Evolutionary conservation across 2,888 invertebrate genomes (phyloP).

Genomic region (Xestia xanthographa): DNA sequence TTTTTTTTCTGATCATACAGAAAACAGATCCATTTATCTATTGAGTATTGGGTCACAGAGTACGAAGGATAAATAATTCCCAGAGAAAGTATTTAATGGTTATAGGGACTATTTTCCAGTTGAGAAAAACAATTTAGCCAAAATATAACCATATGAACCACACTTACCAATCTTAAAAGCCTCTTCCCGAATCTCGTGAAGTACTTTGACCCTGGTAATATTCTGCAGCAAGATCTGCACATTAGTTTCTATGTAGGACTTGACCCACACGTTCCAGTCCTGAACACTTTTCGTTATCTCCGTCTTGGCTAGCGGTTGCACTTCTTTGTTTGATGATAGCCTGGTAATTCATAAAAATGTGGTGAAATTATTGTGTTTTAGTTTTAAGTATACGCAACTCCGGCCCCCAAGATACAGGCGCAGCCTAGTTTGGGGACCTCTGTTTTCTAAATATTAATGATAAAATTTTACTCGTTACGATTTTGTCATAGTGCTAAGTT

Average conservation of each 20-base stretch:
- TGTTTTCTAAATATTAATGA: no score
- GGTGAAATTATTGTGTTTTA: no score
- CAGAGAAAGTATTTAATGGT: not conserved
- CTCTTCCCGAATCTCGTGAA: slow-evolving; percentile 93
- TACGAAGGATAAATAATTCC: not conserved
- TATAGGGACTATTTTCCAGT: not conserved
- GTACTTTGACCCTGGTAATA: slow-evolving; percentile 92
- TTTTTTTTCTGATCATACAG: not conserved
- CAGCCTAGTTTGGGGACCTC: no score
- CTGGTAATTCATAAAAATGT: slow-evolving; percentile 66
- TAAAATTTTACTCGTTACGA: no score
- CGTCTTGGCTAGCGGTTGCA: slow-evolving; percentile 77
- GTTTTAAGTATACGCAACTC: no score
- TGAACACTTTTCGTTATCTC: slow-evolving; percentile 87
- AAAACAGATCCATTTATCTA: not conserved
- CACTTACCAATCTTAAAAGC: slow-evolving; percentile 91
- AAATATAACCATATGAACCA: not conserved
- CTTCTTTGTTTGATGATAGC: slow-evolving; percentile 79
- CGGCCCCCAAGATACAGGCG: accelerated
- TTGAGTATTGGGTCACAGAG: not conserved
- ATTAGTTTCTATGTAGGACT: slow-evolving; percentile 90
- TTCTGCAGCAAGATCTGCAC: slow-evolving; percentile 91
- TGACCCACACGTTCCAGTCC: slow-evolving; percentile 92
- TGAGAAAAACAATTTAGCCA: not conserved
- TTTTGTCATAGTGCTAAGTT: no score